Conservation (phyloP, 2,113 vertebrate species). For the Choloepus hoffmanni region DNA sequence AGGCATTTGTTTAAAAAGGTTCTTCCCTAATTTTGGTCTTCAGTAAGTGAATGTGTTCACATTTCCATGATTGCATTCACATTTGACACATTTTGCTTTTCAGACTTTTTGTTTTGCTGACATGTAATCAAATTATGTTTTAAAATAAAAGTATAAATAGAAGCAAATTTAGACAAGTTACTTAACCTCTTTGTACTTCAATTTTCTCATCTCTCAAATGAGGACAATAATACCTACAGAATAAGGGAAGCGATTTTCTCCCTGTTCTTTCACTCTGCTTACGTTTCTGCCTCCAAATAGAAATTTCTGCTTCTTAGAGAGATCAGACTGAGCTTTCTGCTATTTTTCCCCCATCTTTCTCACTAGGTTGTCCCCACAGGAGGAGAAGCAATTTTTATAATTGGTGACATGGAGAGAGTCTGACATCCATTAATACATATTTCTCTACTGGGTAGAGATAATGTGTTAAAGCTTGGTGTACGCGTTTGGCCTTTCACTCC, state of each 20-base stretch:
- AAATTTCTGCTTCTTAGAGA: neutral
- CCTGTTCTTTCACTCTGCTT: neutral
- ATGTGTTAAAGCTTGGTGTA: neutral
- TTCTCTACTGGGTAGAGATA: neutral
- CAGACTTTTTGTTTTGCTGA: slow-evolving; percentile 65
- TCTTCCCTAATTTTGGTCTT: slow-evolving; percentile 48
- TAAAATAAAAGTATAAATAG: slow-evolving; percentile 68
- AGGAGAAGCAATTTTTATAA: neutral
- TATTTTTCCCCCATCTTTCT: neutral
- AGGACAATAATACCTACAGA: slow-evolving; percentile 51
- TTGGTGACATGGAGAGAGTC: neutral
- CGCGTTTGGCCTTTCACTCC: neutral
- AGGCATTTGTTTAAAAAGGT: slow-evolving; percentile 57
- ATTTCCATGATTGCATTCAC: slow-evolving; percentile 63
- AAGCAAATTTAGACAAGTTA: slow-evolving; percentile 57
- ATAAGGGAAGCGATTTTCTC: neutral
- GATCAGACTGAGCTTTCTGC: neutral
- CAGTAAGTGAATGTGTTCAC: slow-evolving; percentile 25
- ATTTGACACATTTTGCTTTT: slow-evolving; percentile 68
- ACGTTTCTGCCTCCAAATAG: slow-evolving; percentile 37
- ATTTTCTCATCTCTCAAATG: slow-evolving; percentile 67
- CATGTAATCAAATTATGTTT: slow-evolving; percentile 71
- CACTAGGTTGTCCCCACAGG: neutral
- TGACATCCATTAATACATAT: neutral
- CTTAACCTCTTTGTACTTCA: slow-evolving; percentile 62